A percentile compares a stretch with the other conserved stretches of the same genome.
phyloP scores from a whole-genome alignment of 2,888 invertebrate genomes.

The Hypena proboscidalis region DNA sequence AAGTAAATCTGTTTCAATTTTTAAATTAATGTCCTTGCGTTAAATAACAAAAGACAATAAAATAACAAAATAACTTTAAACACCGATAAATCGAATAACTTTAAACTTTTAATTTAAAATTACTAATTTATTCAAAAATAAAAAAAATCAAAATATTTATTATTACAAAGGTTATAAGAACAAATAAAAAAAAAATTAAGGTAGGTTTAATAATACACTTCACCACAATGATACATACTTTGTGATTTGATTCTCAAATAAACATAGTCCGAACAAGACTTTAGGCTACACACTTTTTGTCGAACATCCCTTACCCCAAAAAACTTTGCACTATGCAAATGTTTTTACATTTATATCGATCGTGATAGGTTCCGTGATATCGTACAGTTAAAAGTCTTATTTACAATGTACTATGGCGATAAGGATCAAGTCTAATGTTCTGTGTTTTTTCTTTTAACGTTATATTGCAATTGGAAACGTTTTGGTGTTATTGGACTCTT shows the following conservation, averaged over 20 bases:
- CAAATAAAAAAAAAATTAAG: too few relatives aligned
- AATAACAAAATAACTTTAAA: too few relatives aligned
- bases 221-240: not conserved
- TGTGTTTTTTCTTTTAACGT: slow-evolving; percentile 9
- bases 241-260: not conserved
- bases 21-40: too few relatives aligned
- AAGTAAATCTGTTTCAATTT: too few relatives aligned
- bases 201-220: too few relatives aligned
- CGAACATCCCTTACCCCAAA: slow-evolving; percentile 37
- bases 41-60: too few relatives aligned
- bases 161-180: too few relatives aligned
- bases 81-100: too few relatives aligned
- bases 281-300: slow-evolving; percentile 12
- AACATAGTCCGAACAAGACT: not conserved
- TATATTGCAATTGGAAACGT: slow-evolving; percentile 4
- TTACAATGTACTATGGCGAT: slow-evolving; percentile 55
- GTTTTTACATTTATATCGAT: slow-evolving; percentile 52
- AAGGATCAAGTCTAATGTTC: slow-evolving; percentile 45
- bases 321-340: slow-evolving; percentile 52
- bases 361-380: slow-evolving; percentile 62
- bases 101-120: too few relatives aligned
- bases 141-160: too few relatives aligned
- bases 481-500: slow-evolving; percentile 2
- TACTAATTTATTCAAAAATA: too few relatives aligned
- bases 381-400: slow-evolving; percentile 55